Percentiles rank a stretch among this genome's conserved stretches.
Evolutionary conservation across 2,888 invertebrate species (phyloP).

Genomic region (Harmothoe impar): DNA sequence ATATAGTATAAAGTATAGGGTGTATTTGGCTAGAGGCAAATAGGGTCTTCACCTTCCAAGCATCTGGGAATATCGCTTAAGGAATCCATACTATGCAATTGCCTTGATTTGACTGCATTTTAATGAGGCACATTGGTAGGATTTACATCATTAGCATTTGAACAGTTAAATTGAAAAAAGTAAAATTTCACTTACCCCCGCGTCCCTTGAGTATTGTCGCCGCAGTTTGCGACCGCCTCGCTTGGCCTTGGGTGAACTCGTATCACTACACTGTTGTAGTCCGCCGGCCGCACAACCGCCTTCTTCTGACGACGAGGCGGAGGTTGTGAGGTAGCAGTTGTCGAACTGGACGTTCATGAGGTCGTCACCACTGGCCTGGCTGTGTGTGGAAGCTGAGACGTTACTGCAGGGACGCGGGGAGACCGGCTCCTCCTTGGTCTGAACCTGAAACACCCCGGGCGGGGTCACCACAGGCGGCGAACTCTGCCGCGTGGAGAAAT

Average conservation of each 20-base stretch:
- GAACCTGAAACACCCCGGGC: neutral
- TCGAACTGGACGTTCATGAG: neutral
- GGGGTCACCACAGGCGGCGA: neutral
- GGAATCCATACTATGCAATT: no score
- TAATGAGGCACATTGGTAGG: no score
- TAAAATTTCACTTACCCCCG: neutral
- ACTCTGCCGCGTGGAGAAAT: neutral
- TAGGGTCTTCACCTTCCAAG: no score
- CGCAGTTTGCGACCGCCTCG: neutral
- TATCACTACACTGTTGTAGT: neutral
- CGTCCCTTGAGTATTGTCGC: conserved; percentile 32
- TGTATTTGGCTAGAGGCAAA: no score
- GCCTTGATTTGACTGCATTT: no score
- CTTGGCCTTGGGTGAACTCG: neutral
- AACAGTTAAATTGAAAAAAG: neutral
- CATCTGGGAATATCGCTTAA: no score
- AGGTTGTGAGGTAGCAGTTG: neutral
- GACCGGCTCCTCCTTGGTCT: conserved; percentile 18
- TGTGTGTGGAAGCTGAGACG: neutral
- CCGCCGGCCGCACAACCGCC: neutral
- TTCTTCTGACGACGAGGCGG: neutral
- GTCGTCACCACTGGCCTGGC: neutral
- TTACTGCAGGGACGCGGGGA: conserved; percentile 39
- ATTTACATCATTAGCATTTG: no score
- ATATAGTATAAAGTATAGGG: no score